Evolutionary conservation across 1,140 invertebrate species (phyloP).

Genomic region (Apis florea): DNA sequence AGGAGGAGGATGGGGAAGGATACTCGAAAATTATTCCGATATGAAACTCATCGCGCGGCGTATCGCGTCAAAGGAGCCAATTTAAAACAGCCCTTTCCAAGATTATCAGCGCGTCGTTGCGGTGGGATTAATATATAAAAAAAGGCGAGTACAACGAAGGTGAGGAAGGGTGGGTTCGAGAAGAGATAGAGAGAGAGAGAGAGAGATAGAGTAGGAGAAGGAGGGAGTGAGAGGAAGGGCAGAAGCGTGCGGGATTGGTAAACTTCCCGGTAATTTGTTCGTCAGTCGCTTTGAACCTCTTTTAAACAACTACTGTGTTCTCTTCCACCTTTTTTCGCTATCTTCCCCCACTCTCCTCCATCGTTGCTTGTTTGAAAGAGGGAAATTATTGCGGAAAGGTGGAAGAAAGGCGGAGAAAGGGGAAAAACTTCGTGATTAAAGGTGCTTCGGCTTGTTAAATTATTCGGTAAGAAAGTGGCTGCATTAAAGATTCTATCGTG

Average conservation of each 20-base stretch:
- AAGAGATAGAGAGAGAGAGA: slow-evolving; percentile 2
- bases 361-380: slow-evolving; percentile 36
- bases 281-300: slow-evolving; percentile 71
- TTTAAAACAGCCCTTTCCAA: slow-evolving; percentile 80
- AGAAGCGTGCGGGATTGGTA: slow-evolving; percentile 71
- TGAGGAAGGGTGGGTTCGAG: slow-evolving; percentile 14
- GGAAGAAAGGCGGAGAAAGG: not conserved
- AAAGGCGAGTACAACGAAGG: slow-evolving; percentile 24
- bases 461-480: slow-evolving; percentile 44
- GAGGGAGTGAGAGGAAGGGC: slow-evolving; percentile 12
- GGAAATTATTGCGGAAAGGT: slow-evolving; percentile 29
- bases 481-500: slow-evolving; percentile 44
- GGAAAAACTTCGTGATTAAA: slow-evolving; percentile 66
- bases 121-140: slow-evolving; percentile 64
- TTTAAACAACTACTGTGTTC: slow-evolving; percentile 62
- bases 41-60: slow-evolving; percentile 78
- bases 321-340: slow-evolving; percentile 27
- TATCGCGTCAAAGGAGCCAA: slow-evolving; percentile 79
- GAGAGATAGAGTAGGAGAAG: not conserved
- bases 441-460: slow-evolving; percentile 61
- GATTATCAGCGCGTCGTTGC: slow-evolving; percentile 74
- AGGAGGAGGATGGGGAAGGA: slow-evolving; percentile 34
- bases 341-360: not conserved
- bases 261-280: slow-evolving; percentile 76
- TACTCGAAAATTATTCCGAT: slow-evolving; percentile 78